These are phyloP conservation scores for Lepisosteus osseus DNA, from an alignment of 2,113 vertebrate species.

Conservation along the genomic window DNA sequence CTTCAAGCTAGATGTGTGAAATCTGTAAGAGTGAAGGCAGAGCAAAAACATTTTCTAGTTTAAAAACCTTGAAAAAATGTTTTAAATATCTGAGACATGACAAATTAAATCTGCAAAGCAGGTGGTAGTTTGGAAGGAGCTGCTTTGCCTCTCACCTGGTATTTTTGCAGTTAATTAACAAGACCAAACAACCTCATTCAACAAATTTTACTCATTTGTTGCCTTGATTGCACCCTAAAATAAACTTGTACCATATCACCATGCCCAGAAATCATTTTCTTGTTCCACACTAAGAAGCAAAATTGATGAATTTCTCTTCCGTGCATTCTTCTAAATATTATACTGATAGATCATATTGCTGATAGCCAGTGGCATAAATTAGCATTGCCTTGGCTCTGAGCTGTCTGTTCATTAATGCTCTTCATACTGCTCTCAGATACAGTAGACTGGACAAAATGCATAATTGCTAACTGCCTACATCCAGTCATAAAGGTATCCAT, in stretches of 20 bases:
- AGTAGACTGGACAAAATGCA: slow-evolving; percentile 62
- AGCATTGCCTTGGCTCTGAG: slow-evolving; percentile 52
- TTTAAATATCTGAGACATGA: no score
- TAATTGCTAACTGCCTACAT: slow-evolving; percentile 63
- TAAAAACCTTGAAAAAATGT: no score
- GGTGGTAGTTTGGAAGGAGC: no score
- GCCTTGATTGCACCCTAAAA: no score
- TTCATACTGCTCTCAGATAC: slow-evolving; percentile 49
- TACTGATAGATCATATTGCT: slow-evolving; percentile 68
- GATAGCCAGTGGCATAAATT: slow-evolving; percentile 63
- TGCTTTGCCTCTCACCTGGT: no score
- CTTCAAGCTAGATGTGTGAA: no score
- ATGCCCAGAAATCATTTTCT: slow-evolving; percentile 25
- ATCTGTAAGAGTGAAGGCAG: no score
- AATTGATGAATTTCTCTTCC: slow-evolving; percentile 67
- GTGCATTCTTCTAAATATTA: slow-evolving; percentile 56
- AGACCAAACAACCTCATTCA: no score
- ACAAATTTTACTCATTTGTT: no score
- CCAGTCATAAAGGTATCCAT: slow-evolving; percentile 44
- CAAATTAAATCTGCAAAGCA: no score
- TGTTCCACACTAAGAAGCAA: slow-evolving; percentile 41
- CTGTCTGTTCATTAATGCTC: slow-evolving; percentile 57
- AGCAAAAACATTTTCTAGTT: no score
- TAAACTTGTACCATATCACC: neutral
- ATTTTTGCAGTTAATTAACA: no score